Evolutionary conservation across 1,140 invertebrate species (phyloP), one percentile per base, ranked within the genome.

Genomic region (Melitaea cinxia): DNA sequence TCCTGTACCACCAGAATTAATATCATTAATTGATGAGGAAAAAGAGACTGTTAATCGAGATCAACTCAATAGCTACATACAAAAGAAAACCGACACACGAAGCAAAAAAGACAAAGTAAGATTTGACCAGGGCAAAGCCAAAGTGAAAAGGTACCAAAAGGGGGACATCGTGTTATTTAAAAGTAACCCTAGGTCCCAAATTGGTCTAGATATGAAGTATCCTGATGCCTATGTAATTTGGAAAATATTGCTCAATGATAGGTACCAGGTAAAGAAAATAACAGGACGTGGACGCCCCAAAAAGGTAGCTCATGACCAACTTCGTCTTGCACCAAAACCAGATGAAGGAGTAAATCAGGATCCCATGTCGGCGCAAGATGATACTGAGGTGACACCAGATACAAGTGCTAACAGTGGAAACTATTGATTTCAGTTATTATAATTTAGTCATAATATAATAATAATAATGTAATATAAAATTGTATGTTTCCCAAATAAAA

Each of bases 291-390:
- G 65, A 28, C 50, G 65, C 6, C 57, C 65, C 0, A 60, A 50
- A 14, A 67, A 67, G 50, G 65, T 67, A 21, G 57, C 57, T 21
- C 65, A 67, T 30, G 56, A 67, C 6, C 65, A 67, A 56, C 52
- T 67, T 10, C 52, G 52, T 24, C 14, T 47, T 19, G 65, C 65
- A 17, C 65, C 65, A 9, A 53, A 67, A 2, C 23, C 56, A 42
- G 12, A 33, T 10, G 30, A 33, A 33, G 12, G 12, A 9, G 12
- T 33, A 33, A 33, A 33, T 33, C 7, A 9, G 12, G 30, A 33
- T 33, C 30, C 30, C 30, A 33, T 10, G 6, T 33, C 30, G 12
- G 30, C 30, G 30, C 30, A 6, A 33, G 30, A 33, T 33, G 30
- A 33, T 4, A 28, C 26, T 28, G 7, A 28, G 3, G 26, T 7